These are phyloP conservation scores for Cinclus mexicanus DNA, from an alignment of 2,113 vertebrate genomes.

Conservation along the genomic window DNA sequence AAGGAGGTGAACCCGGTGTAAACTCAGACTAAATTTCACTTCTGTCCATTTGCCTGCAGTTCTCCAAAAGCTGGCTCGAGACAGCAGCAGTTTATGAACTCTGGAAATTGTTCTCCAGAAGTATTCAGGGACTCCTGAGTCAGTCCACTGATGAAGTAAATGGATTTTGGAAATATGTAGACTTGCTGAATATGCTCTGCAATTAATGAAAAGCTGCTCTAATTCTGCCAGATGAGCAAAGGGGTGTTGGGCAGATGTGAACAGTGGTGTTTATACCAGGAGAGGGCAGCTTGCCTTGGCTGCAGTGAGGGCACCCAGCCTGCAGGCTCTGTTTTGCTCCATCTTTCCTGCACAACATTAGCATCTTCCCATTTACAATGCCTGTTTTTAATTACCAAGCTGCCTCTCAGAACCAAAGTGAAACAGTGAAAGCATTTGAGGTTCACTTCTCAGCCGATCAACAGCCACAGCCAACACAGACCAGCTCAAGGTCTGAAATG, in stretches of 20 bases:
- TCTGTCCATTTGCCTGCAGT: not conserved
- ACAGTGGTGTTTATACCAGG: not conserved
- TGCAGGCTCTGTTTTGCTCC: not conserved
- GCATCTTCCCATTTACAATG: not conserved
- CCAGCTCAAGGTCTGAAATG: not conserved
- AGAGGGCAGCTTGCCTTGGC: not conserved
- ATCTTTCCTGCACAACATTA: not conserved
- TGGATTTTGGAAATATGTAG: not conserved
- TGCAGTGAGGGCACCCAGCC: not conserved
- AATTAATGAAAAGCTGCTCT: not conserved
- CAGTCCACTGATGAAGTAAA: not conserved
- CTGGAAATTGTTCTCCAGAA: not conserved
- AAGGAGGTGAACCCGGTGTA: not conserved
- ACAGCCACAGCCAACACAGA: not conserved
- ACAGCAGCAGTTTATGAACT: not conserved
- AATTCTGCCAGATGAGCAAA: not conserved
- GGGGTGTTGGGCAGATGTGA: accelerated
- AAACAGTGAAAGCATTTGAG: not conserved
- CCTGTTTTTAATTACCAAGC: not conserved
- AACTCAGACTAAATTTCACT: not conserved
- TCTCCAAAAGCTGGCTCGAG: not conserved
- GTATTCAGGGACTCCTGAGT: not conserved
- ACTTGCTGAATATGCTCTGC: not conserved
- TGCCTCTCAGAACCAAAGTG: not conserved
- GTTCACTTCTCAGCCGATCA: not conserved